Evolutionary conservation across 53 echinoderm and acorn worm species (phyloP), one percentile per base, ranked within the genome.

Genomic region (Echinometra lucunter): DNA sequence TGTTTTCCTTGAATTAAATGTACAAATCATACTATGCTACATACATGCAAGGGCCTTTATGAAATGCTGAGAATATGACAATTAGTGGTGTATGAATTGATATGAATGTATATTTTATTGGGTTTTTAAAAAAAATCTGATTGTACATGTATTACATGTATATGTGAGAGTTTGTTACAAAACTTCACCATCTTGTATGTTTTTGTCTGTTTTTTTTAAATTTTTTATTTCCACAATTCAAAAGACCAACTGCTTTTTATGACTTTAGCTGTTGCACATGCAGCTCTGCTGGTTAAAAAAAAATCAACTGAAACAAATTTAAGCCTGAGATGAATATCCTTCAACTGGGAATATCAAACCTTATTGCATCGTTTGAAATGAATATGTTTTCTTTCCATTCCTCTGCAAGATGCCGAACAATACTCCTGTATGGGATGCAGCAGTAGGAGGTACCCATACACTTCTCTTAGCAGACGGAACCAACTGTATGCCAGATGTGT

Each of bases 401-500:
- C 60, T 23, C 7, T 89, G 37, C n/a, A 9, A 98, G 98, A 97
- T 98, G 96, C 98, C 97, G 45, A 96, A 97, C 44, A 97, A 95
- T 93, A 95, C 94, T 15, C 66, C 96, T 21, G 97, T 97, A 30
- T 98, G 98, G 98, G 98, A 97, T 96, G 97, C 97, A 88, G 98
- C 98, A 53, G 97, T 97, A 13, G 98, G 98, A 10, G 97, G 95
- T 60, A 97, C 97, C 30, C 98, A 98, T 89, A 97, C 98, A 25
- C 93, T 98, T 19, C 94, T 98, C n/a, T 95, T 98, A 45, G 95
- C 98, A 49, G 98, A 98, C 96, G 98, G 99, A 40, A 96, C 96
- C 91, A 96, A 94, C 89, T 98, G 95, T 94, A 97, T 98, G 69
- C 98, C 99, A 45, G 99, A 99, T 95, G 95, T 98, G 16, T 99